Evolutionary conservation across 2,888 invertebrate genomes (phyloP).

Genomic region (Lydus trimaculatus): DNA sequence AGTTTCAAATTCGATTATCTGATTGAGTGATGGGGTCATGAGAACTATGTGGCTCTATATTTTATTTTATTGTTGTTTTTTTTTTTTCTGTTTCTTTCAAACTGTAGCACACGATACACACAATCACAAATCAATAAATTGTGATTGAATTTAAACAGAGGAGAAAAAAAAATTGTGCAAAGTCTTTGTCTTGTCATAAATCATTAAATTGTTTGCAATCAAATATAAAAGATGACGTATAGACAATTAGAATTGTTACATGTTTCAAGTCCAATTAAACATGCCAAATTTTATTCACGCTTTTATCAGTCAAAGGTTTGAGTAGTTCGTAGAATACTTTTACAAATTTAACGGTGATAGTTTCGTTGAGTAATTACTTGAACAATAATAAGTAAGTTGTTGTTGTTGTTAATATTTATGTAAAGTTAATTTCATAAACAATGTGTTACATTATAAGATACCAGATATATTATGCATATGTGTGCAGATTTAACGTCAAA

Average conservation of each 20-base stretch:
- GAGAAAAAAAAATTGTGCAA: conserved; percentile 27
- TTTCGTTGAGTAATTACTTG: not conserved
- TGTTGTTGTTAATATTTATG: conserved; percentile 14
- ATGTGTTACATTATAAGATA: conserved; percentile 15
- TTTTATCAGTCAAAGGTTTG: not conserved
- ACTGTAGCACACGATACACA: conserved; percentile 33
- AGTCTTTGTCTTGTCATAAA: conserved; percentile 37
- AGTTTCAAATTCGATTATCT: conserved; percentile 46
- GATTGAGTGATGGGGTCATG: conserved; percentile 52
- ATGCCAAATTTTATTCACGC: not conserved
- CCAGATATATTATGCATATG: not conserved
- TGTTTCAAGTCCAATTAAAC: not conserved
- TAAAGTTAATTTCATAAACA: conserved; percentile 15
- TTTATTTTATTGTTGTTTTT: conserved; percentile 13
- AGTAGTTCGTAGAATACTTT: not conserved
- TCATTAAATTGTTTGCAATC: conserved; percentile 33
- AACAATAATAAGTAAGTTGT: conserved; percentile 12
- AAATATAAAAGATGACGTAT: conserved; percentile 21
- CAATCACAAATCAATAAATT: conserved; percentile 16
- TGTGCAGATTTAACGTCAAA: conserved; percentile 15
- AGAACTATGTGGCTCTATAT: conserved; percentile 45
- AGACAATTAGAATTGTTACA: not conserved
- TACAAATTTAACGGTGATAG: not conserved
- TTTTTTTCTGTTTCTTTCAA: conserved; percentile 14
- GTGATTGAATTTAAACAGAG: not conserved